A percentile compares a stretch with the other conserved stretches of the same genome.
Evolutionary conservation across 2,888 invertebrate genomes (phyloP).

Genomic region (Diploptera punctata): DNA sequence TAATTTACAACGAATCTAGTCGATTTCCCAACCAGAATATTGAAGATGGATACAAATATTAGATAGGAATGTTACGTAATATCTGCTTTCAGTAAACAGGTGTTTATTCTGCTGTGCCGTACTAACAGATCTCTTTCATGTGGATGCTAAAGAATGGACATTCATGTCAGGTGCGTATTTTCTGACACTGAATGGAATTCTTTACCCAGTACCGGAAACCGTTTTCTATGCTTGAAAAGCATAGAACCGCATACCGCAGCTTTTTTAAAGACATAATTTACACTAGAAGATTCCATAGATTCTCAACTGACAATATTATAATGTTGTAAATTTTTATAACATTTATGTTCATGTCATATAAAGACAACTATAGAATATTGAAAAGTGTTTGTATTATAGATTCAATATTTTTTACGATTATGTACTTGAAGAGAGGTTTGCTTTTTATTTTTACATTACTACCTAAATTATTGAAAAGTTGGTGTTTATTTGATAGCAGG

Average conservation of each 20-base stretch:
- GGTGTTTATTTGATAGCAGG: too few species aligned
- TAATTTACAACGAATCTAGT: too few species aligned
- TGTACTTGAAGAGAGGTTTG: too few species aligned
- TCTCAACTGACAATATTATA: background rate
- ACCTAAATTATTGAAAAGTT: too few species aligned
- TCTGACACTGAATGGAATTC: constrained; percentile 20
- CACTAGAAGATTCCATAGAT: background rate
- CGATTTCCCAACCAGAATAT: too few species aligned
- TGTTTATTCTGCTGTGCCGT: background rate
- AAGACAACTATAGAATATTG: too few species aligned
- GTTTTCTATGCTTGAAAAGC: background rate
- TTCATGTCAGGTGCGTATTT: constrained; percentile 25
- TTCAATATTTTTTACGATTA: too few species aligned
- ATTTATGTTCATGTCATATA: background rate
- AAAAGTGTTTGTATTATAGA: too few species aligned
- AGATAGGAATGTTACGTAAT: too few species aligned
- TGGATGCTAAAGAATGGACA: constrained; percentile 10
- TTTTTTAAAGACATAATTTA: constrained; percentile 20
- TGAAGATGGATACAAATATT: too few species aligned
- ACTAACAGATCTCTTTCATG: background rate
- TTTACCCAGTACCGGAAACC: constrained; percentile 7
- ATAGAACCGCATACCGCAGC: background rate
- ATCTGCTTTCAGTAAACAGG: too few species aligned
- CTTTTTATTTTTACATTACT: too few species aligned
- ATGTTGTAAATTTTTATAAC: background rate